These are phyloP conservation scores for Hirtodrosophila trivittata DNA, from an alignment of 2,888 invertebrate genomes.

Conservation along the genomic window DNA sequence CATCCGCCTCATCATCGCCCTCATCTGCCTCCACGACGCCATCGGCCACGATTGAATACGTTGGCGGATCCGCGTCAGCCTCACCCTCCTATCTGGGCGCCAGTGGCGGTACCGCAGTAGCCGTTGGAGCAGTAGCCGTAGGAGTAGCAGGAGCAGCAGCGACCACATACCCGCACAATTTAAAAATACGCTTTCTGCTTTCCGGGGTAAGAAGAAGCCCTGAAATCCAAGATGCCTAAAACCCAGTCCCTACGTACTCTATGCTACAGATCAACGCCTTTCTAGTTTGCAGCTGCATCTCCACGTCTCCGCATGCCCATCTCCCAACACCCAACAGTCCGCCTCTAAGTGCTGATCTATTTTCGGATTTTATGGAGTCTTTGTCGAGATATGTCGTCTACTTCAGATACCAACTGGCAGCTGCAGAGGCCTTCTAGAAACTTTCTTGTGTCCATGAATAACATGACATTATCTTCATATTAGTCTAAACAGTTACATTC, in stretches of 20 bases:
- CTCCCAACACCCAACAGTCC: neutral
- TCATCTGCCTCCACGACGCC: conserved; percentile 75
- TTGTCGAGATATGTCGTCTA: conserved; percentile 16
- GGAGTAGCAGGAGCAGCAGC: conserved; percentile 67
- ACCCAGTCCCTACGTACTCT: conserved; percentile 5
- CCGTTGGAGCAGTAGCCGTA: conserved; percentile 16
- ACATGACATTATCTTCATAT: too few species aligned
- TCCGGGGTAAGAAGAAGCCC: conserved; percentile 81
- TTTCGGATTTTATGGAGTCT: conserved; percentile 32
- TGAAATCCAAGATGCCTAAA: neutral
- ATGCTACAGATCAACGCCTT: conserved; percentile 15
- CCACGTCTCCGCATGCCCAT: neutral
- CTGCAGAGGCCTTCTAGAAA: conserved; percentile 26
- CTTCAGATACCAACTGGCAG: conserved; percentile 28
- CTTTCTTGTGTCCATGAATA: too few species aligned
- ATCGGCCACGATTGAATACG: conserved; percentile 74
- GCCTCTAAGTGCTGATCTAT: conserved; percentile 38
- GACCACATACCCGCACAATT: conserved; percentile 83
- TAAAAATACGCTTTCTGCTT: conserved; percentile 84
- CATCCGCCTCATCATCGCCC: conserved; percentile 81
- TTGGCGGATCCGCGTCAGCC: conserved; percentile 74
- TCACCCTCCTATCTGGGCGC: conserved; percentile 72
- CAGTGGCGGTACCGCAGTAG: conserved; percentile 37
- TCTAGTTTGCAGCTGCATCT: conserved; percentile 15
- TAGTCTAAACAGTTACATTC: too few species aligned